Evolutionary conservation across 2,888 invertebrate species (phyloP), one percentile per base, ranked within the genome.

Genomic region (Sinopyrophorus schimmeli): DNA sequence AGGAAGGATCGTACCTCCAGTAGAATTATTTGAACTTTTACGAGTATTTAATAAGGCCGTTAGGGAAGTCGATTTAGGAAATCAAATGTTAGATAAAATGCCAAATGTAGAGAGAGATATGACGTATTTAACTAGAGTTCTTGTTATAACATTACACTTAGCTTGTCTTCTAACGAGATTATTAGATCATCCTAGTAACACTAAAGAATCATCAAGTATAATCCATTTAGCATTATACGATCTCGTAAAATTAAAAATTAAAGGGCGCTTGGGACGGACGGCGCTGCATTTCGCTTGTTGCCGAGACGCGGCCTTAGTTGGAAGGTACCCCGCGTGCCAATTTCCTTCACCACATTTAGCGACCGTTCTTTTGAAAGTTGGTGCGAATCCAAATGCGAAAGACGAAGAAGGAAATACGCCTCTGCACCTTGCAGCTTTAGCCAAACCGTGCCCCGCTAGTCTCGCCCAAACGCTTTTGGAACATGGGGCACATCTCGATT

Each of bases 351-450:
- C 80, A 5, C 77, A 83, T 61, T 77, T 88, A 56, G 86, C 89
- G 3, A 80, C 82, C 61, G 83, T 65, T 24, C 76, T 94, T 65
- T 75, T 92, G 54, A 81, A 84, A 57, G 89, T 90, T 14, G 95
- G 94, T 6, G 92, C 92, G 0, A 80, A 86, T 73, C 85, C 89
- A 1, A 86, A 86, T 72, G 85, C 86, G 0, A 73, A 81, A 1
- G 95, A 96, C 73, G 83, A 84, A 39, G 84, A 84, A 44, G 91
- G 90, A 11, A 92, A 93, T 75, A 92, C 92, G 11, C 88, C 94
- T 6, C 79, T 96, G 35, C 95, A 95, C 70, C 77, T 93, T 50
- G 86, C 87, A 0, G 90, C 89, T 53, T 81, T 86, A 72, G 83
- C 86, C 47, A 72, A 76, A 57, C 87, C 87, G 0, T 87, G 86